A percentile compares a stretch with the other conserved stretches of the same genome.
phyloP scores from a whole-genome alignment of 2,797 vertebrate genomes.

The Cirrhinus mrigala region DNA sequence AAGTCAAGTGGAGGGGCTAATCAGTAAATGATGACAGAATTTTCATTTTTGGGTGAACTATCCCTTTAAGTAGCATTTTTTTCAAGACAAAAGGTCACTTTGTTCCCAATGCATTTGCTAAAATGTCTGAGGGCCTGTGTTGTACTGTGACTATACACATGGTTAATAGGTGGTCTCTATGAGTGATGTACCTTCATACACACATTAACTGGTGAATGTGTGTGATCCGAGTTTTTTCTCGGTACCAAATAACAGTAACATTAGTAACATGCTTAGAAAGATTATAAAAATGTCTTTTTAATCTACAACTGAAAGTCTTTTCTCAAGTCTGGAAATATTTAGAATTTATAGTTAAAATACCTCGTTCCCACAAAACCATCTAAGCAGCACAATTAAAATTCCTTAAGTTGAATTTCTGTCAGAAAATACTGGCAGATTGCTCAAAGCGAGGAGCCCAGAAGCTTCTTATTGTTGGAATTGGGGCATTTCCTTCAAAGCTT shows the following conservation, averaged over 20 bases:
- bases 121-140: neutral
- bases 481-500: slow-evolving; percentile 70
- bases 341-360: slow-evolving; percentile 47
- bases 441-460: slow-evolving; percentile 67
- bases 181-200: neutral
- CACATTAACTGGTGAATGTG: neutral
- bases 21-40: neutral
- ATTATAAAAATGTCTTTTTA: neutral
- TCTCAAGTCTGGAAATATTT: slow-evolving; percentile 54
- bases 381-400: slow-evolving; percentile 55
- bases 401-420: slow-evolving; percentile 59
- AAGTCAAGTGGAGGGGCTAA: neutral
- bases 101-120: neutral
- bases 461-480: slow-evolving; percentile 68
- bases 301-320: neutral
- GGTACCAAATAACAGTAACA: neutral
- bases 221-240: neutral
- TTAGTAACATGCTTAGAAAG: neutral
- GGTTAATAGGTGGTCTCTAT: neutral
- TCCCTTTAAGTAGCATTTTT: neutral
- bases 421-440: slow-evolving; percentile 68
- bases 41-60: neutral
- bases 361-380: slow-evolving; percentile 45
- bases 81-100: neutral
- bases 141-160: neutral